A percentile compares a stretch with the other conserved stretches of the same genome.
These are phyloP conservation scores for Anabacerthia variegaticeps DNA, from an alignment of 2,797 vertebrate species.

Conservation along the genomic window DNA sequence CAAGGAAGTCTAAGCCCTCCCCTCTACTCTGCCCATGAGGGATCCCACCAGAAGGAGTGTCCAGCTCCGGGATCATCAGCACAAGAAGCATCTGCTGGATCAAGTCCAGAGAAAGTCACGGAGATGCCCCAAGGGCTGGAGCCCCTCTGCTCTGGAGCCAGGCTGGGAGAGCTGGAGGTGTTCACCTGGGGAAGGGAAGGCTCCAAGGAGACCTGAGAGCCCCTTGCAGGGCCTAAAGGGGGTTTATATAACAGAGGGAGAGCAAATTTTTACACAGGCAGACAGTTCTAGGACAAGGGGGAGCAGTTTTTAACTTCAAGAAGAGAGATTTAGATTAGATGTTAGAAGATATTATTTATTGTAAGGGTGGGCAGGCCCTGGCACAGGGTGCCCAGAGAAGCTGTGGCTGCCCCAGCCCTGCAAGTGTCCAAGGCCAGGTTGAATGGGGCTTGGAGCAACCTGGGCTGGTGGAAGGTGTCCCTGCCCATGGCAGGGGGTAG, in stretches of 20 bases:
- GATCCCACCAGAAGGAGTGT: not conserved
- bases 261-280: not conserved
- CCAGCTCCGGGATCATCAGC: not conserved
- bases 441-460: not conserved
- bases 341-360: too few relatives aligned
- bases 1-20: not conserved
- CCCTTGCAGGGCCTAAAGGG: not conserved
- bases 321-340: not conserved
- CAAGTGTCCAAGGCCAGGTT: not conserved
- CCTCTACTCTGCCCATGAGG: not conserved
- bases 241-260: not conserved
- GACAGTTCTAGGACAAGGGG: not conserved
- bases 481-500: not conserved
- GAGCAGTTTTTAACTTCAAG: not conserved
- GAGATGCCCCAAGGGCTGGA: not conserved
- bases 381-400: not conserved
- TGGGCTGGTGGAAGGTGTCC: not conserved
- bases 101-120: not conserved
- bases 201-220: not conserved
- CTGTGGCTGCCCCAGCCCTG: not conserved
- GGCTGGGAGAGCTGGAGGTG: not conserved
- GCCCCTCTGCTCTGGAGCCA: not conserved
- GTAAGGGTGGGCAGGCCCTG: not conserved
- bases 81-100: not conserved
- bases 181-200: not conserved